Conservation (phyloP, 2,797 vertebrate species). For the Helostoma temminkii region DNA sequence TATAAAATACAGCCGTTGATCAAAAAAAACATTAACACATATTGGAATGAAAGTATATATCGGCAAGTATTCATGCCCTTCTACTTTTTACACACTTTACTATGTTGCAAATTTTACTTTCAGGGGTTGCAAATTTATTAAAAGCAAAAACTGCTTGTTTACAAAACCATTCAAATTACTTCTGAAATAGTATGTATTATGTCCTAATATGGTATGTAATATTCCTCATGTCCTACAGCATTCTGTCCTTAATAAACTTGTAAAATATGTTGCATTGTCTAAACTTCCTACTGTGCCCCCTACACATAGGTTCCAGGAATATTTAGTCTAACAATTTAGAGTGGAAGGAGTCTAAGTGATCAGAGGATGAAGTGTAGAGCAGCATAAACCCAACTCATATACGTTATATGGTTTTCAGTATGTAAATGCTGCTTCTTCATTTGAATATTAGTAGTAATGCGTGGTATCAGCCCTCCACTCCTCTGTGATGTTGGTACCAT, state of each 20-base stretch:
- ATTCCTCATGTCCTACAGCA: not conserved
- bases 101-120: too few species aligned
- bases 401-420: not conserved
- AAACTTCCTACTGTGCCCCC: not conserved
- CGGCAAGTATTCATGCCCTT: too few species aligned
- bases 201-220: too few species aligned
- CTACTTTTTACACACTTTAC: too few species aligned
- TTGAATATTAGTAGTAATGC: not conserved
- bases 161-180: too few species aligned
- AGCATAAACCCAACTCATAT: too few species aligned
- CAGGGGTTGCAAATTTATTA: too few species aligned
- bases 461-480: constrained; percentile 1
- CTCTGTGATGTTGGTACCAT: constrained; percentile 38
- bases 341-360: too few species aligned
- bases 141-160: too few species aligned
- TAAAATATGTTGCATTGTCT: not conserved
- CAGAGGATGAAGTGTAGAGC: too few species aligned
- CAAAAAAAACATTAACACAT: not conserved
- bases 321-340: not conserved
- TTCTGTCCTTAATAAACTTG: not conserved
- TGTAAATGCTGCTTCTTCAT: not conserved
- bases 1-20: not conserved
- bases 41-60: too few species aligned
- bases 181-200: too few species aligned
- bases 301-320: not conserved